Conservation (phyloP, 64 coral and sea anemone genomes). For the Stylophora pistillata region DNA sequence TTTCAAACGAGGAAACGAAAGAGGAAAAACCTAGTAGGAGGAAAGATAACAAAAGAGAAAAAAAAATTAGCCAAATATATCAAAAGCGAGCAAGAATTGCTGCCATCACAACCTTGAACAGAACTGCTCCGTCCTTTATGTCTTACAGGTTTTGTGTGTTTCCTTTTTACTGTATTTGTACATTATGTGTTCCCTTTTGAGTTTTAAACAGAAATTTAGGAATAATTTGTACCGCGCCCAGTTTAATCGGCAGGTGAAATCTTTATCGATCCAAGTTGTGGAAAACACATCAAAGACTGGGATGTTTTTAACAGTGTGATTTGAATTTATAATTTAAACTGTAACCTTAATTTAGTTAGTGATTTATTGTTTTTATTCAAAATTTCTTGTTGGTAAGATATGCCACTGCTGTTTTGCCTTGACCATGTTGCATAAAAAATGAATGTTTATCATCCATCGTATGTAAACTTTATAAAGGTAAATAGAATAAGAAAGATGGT, state of each 20-base stretch:
- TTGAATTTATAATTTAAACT: neutral
- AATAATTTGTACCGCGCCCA: neutral
- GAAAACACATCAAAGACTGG: neutral
- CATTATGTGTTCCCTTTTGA: neutral
- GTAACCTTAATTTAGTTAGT: neutral
- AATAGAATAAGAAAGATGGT: no score
- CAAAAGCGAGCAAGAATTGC: no score
- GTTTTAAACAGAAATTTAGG: neutral
- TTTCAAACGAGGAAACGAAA: no score
- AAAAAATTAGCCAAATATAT: no score
- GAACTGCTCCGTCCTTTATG: no score
- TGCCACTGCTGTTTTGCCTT: neutral
- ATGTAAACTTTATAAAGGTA: no score
- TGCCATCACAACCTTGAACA: no score
- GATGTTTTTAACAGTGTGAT: neutral
- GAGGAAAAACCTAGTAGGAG: no score
- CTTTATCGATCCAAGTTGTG: neutral
- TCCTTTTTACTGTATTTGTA: neutral
- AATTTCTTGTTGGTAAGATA: no score
- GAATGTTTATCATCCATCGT: no score
- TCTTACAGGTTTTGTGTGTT: neutral
- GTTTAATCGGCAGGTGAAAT: neutral
- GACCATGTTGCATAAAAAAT: no score
- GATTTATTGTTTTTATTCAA: neutral
- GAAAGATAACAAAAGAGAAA: no score